These are phyloP conservation scores for Scartelaos histophorus DNA, from an alignment of 2,113 vertebrate genomes.

Conservation along the genomic window DNA sequence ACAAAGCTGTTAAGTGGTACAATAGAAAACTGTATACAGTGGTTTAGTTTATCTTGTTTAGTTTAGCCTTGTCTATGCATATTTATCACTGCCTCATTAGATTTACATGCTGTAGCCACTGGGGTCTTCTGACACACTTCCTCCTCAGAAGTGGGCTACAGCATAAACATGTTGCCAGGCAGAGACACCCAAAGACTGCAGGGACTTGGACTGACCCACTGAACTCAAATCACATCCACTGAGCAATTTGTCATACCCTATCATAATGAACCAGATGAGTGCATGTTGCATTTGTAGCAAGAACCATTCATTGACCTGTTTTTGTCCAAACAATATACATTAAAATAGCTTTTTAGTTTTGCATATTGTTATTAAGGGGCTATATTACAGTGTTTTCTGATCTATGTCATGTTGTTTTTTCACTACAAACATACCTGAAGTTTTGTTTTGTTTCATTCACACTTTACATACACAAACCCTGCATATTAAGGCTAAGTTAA, in stretches of 20 bases:
- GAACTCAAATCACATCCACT: neutral
- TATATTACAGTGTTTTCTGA: too few species aligned
- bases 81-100: slow-evolving; percentile 14
- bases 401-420: too few species aligned
- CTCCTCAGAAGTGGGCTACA: slow-evolving; percentile 14
- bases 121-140: slow-evolving; percentile 37
- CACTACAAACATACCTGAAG: too few species aligned
- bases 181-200: neutral
- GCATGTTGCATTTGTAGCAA: neutral
- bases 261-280: neutral
- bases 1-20: neutral
- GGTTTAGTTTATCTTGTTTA: neutral
- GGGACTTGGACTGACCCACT: neutral
- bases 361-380: too few species aligned
- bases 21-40: neutral
- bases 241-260: neutral
- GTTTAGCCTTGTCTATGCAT: neutral
- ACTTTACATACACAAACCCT: too few species aligned
- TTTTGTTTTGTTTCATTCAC: too few species aligned
- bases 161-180: slow-evolving; percentile 10
- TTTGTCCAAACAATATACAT: neutral
- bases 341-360: too few species aligned
- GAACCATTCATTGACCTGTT: neutral
- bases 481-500: too few species aligned
- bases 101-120: slow-evolving; percentile 24